Base-by-base conservation (phyloP, 2,113 vertebrate genomes). In the Ptyas mucosa region DNA sequence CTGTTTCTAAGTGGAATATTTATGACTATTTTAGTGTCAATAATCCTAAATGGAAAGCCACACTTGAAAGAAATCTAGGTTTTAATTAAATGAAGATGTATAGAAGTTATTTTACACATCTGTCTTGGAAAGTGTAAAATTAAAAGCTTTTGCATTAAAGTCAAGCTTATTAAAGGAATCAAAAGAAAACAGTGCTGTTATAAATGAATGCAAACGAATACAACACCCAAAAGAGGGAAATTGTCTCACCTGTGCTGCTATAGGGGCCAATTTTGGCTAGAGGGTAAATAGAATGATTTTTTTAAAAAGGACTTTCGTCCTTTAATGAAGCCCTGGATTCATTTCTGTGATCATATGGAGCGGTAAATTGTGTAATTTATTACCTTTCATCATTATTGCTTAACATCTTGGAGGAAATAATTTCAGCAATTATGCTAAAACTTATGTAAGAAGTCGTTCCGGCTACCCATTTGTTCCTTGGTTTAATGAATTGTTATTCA, bases 11-110 rank as follows among this genome's bases (percentile, higher is more conserved):
- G 94, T 87, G 18, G 8, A 96, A 93, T 39, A 93, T 3, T 96
- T 96, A 95, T 85, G 92, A 90, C 24, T 93, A 90, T 81, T 81
- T 96, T 96, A 18, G 69, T 91, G 61, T 91, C 26, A 92, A 94
- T 95, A 95, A 94, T 96, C 96, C 94, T 94, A 96, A 92, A 9
- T 94, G 93, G 6, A 43, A 90, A 90, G 51, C 20, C 91, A 87
- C 91, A 11, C 0, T 0, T 0, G 0, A 97, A 94, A 96, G 26
- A 95, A 95, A 94, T 89, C 93, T 89, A 94, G 87, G 43, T 95
- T 91, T 97, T 96, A 96, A 95, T 97, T 97, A 97, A 95, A 85
- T 18, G 90, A 23, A 86, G 93, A 61, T 89, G 24, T 5, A 95
- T 81, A 93, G 85, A 58, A 91, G 23, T 93, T 95, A 58, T 91